Conservation (phyloP, 1,140 invertebrate species). For the Nasonia vitripennis region DNA sequence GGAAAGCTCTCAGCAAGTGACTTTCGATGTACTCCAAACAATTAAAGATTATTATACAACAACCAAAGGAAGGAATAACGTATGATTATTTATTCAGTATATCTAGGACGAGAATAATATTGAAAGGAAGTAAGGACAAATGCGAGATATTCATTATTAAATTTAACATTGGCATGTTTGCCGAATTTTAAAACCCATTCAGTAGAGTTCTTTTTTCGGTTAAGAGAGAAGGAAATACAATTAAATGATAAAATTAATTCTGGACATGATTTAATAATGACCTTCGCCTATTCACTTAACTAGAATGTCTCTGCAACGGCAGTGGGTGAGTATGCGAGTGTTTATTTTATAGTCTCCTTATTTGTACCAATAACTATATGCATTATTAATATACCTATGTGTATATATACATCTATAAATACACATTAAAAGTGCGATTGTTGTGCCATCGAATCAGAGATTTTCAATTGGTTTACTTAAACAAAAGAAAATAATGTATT, state of each 20-base stretch:
- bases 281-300: slow-evolving; percentile 52
- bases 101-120: slow-evolving; percentile 39
- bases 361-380: slow-evolving; percentile 51
- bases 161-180: slow-evolving; percentile 44
- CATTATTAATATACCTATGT: slow-evolving; percentile 38
- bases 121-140: slow-evolving; percentile 13
- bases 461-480: neutral
- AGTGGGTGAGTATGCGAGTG: slow-evolving; percentile 53
- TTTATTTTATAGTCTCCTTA: slow-evolving; percentile 49
- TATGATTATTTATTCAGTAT: slow-evolving; percentile 48
- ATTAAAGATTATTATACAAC: slow-evolving; percentile 47
- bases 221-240: slow-evolving; percentile 42
- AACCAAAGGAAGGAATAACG: slow-evolving; percentile 50
- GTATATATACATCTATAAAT: neutral
- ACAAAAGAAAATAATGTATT: neutral
- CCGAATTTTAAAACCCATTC: slow-evolving; percentile 25
- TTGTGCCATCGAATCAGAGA: slow-evolving; percentile 24
- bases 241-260: slow-evolving; percentile 46
- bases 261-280: slow-evolving; percentile 51
- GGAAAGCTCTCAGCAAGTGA: slow-evolving; percentile 41
- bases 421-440: slow-evolving; percentile 28
- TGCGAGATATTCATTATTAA: slow-evolving; percentile 33
- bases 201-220: slow-evolving; percentile 35
- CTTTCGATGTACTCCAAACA: slow-evolving; percentile 45
- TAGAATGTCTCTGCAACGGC: slow-evolving; percentile 41